A percentile compares a stretch with the other conserved stretches of the same genome.
Evolutionary conservation across 2,888 invertebrate genomes (phyloP).

Genomic region (Campoplex nolae): DNA sequence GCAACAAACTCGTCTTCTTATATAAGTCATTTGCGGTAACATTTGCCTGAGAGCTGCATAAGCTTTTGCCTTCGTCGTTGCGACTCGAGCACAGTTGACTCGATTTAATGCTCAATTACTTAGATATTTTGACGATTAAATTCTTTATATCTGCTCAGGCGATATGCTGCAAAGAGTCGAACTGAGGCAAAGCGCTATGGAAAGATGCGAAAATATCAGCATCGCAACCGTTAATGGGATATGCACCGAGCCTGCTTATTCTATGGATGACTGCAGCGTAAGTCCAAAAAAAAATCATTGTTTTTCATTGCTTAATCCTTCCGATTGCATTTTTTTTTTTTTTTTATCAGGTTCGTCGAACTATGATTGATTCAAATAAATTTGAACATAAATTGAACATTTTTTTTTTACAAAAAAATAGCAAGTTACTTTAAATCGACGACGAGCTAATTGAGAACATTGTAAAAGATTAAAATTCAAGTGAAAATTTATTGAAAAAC

Average conservation of each 20-base stretch:
- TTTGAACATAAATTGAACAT: background rate
- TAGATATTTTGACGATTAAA: constrained; percentile 23
- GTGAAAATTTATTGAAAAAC: background rate
- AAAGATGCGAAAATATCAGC: constrained; percentile 93
- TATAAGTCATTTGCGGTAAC: constrained; percentile 42
- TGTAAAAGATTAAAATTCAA: too few relatives aligned
- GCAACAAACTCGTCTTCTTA: constrained; percentile 56
- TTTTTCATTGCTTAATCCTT: background rate
- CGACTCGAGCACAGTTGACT: background rate
- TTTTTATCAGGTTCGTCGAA: background rate
- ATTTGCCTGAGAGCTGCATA: constrained; percentile 11
- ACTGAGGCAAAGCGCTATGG: constrained; percentile 91
- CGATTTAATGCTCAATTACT: background rate
- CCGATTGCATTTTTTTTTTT: background rate
- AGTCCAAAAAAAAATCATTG: constrained; percentile 82
- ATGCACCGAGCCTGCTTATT: constrained; percentile 92
- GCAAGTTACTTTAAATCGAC: background rate
- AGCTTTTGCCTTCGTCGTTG: constrained; percentile 17
- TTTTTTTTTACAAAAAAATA: background rate
- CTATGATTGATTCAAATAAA: background rate
- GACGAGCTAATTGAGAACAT: background rate
- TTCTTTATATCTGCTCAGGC: constrained; percentile 76
- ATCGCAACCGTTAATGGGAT: constrained; percentile 93
- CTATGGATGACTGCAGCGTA: constrained; percentile 93
- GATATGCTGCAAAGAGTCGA: constrained; percentile 94